Base-by-base conservation (phyloP, 1,140 invertebrate genomes). In the Drosophila pectinifera region DNA sequence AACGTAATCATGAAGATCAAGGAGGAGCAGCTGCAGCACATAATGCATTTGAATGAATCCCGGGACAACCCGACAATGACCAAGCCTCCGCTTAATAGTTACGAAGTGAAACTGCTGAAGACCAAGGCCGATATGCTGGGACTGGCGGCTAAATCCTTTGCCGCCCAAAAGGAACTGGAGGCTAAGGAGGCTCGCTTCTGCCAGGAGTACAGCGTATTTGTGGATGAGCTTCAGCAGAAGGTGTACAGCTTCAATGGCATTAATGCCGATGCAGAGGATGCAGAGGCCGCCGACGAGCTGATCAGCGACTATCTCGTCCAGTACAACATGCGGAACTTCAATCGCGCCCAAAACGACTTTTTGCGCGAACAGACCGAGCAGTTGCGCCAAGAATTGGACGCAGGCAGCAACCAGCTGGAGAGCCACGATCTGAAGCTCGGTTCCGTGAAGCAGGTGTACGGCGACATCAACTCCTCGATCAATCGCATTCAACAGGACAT, bases 401-500 rank as follows among this genome's bases (percentile, higher is more conserved):
- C 70, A 0, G 56, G 67, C 10, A 54, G 59, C 5, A 90, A 68
- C 45, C 72, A 88, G 24, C 51, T 92, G 24, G 82, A 91, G 26
- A 75, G 74, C 51, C 91, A 92, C 62, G 85, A 92, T 31, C 46
- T 92, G 1, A 55, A 91, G 14, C 51, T 92, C 0, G 73, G 73
- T 14, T 88, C 91, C 1, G 79, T 92, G 7, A 91, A 89, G 26
- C 78, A 91, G 24, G 76, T 90, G 24, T 92, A 92, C 31, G 34
- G 54, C 14, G 91, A 91, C 28, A 90, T 82, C 0, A 91, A 82
- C 16, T 49, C 74, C n/a, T 79, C 78, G 0, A 67, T 92, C 5
- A 90, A 92, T 69, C 75, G 83, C 38, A 78, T 90, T 36, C 85
- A 90, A 43, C 76, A 85, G n/a, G 91, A 92, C n/a, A 82, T 92